Conservation (phyloP, 2,888 invertebrate genomes). For the Eulithis testata region DNA sequence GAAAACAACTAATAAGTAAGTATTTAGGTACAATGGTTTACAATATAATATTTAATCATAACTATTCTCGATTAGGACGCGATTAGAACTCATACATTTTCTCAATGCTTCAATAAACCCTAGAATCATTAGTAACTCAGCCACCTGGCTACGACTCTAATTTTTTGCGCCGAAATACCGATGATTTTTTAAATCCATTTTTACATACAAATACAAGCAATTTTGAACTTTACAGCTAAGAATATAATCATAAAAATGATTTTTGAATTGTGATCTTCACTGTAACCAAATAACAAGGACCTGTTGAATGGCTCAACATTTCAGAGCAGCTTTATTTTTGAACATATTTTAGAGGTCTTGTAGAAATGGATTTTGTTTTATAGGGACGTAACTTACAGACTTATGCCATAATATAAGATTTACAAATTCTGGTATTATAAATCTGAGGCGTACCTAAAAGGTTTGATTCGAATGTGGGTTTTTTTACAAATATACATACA, state of each 20-base stretch:
- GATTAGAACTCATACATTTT: too few species aligned
- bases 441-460: constrained; percentile 5
- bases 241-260: constrained; percentile 41
- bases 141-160: constrained; percentile 45
- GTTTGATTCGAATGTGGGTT: too few species aligned
- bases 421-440: constrained; percentile 7
- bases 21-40: too few species aligned
- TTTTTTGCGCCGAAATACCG: constrained; percentile 54
- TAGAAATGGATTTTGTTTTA: constrained; percentile 39
- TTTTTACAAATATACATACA: too few species aligned
- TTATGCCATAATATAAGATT: constrained; percentile 13
- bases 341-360: constrained; percentile 50
- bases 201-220: constrained; percentile 42
- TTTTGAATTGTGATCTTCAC: constrained; percentile 21
- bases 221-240: constrained; percentile 39
- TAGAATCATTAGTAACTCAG: constrained; percentile 25
- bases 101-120: not conserved
- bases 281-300: constrained; percentile 13
- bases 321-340: constrained; percentile 35
- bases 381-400: constrained; percentile 27
- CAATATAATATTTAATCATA: too few species aligned
- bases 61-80: too few species aligned
- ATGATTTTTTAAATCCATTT: constrained; percentile 46
- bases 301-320: constrained; percentile 16
- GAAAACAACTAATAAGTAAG: too few species aligned